Percentiles rank a stretch among this genome's conserved stretches.
Evolutionary conservation across 2,888 invertebrate genomes (phyloP).

Genomic region (Ormyrus pomaceus): DNA sequence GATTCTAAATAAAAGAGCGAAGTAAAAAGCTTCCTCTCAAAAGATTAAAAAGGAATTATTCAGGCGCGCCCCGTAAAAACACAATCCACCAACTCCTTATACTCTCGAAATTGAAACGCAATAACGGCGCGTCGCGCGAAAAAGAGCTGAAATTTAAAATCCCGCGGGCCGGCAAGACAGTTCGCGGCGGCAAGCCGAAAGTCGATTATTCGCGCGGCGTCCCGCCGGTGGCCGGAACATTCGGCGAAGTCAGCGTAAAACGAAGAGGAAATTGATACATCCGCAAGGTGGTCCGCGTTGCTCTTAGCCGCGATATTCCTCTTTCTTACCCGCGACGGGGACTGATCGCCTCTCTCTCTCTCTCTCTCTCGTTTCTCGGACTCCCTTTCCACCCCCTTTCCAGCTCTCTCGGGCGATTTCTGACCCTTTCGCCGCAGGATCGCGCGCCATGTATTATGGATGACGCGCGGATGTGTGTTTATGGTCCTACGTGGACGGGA

Average conservation of each 20-base stretch:
- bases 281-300: conserved; percentile 45
- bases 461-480: too few relatives aligned
- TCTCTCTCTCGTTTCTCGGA: neutral
- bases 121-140: too few relatives aligned
- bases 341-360: conserved; percentile 23
- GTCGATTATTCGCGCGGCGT: conserved; percentile 37
- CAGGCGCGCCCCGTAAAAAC: too few relatives aligned
- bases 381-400: neutral
- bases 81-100: too few relatives aligned
- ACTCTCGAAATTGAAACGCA: too few relatives aligned
- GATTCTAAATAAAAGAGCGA: too few relatives aligned
- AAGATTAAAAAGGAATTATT: too few relatives aligned
- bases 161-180: too few relatives aligned
- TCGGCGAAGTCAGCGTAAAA: conserved; percentile 35
- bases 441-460: too few relatives aligned
- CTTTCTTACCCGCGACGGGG: conserved; percentile 42
- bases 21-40: too few relatives aligned
- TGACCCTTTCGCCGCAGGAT: conserved; percentile 12
- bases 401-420: neutral
- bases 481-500: neutral
- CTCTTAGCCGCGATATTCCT: conserved; percentile 11
- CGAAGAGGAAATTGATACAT: conserved; percentile 66
- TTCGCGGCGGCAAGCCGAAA: neutral
- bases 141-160: too few relatives aligned
- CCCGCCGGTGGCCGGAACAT: neutral